Conservation (phyloP, 1,140 invertebrate species). For the Trinorchestia longiramus region DNA sequence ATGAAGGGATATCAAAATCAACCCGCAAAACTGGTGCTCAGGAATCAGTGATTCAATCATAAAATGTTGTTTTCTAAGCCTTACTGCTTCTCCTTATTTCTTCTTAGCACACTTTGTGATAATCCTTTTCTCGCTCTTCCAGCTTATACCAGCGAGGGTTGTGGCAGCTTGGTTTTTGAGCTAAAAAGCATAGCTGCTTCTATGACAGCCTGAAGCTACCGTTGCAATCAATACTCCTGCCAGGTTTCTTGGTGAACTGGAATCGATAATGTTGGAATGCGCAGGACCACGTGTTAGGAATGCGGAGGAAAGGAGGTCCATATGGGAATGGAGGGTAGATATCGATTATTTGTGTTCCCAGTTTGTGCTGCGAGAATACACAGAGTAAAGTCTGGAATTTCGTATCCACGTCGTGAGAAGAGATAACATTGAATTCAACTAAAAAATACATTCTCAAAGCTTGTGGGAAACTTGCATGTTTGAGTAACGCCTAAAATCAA, state of each 20-base stretch:
- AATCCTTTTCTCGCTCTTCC: not conserved
- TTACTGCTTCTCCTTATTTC: too few relatives aligned
- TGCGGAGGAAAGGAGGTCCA: not conserved
- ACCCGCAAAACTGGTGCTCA: too few relatives aligned
- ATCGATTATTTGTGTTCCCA: conserved; percentile 41
- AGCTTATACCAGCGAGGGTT: not conserved
- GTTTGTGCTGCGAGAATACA: not conserved
- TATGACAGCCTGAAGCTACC: not conserved
- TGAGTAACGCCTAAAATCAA: not conserved
- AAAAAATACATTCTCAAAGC: not conserved
- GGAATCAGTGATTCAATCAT: too few relatives aligned
- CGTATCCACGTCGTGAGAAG: not conserved
- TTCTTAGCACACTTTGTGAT: too few relatives aligned
- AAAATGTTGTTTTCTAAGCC: too few relatives aligned
- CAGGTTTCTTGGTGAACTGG: not conserved
- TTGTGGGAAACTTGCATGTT: not conserved
- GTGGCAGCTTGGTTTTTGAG: not conserved
- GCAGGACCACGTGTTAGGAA: conserved; percentile 14
- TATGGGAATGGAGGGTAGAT: not conserved
- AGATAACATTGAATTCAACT: not conserved
- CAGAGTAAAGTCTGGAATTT: not conserved
- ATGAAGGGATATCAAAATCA: too few relatives aligned
- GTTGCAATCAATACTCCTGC: not conserved
- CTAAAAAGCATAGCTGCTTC: not conserved
- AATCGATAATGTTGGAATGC: conserved; percentile 47